phyloP scores from a whole-genome alignment of 1,140 invertebrate species.

The Apis florea region DNA sequence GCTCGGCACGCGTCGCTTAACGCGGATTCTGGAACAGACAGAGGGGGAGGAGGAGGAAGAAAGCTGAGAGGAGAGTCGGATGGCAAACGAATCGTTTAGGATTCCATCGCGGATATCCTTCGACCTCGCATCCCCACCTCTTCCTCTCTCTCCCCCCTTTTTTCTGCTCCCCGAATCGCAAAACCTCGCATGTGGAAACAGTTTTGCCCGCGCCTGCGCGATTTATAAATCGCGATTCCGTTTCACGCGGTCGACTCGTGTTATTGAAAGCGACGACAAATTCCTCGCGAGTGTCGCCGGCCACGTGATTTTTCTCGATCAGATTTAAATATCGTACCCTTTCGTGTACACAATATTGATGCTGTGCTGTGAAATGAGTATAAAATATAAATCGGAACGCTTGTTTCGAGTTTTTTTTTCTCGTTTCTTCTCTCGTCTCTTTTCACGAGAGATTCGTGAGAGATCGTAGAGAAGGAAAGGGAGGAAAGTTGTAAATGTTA shows the following conservation, averaged over 20 bases:
- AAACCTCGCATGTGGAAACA: constrained; percentile 40
- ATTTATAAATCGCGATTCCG: constrained; percentile 44
- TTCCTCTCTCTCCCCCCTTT: not conserved
- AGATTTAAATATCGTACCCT: not conserved
- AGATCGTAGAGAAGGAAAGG: not conserved
- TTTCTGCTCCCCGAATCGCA: too few species aligned
- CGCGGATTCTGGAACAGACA: constrained; percentile 53
- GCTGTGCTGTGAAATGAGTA: not conserved
- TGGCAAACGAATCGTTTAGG: constrained; percentile 64
- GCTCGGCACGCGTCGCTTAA: constrained; percentile 66
- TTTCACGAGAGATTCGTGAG: constrained; percentile 4
- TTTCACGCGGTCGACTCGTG: constrained; percentile 15
- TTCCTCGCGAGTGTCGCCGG: constrained; percentile 18
- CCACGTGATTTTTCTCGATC: constrained; percentile 13
- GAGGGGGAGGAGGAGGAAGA: not conserved
- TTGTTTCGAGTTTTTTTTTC: not conserved
- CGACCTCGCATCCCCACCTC: constrained; percentile 5
- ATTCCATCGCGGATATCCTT: constrained; percentile 47
- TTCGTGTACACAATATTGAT: constrained; percentile 36
- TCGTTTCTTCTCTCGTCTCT: constrained; percentile 23
- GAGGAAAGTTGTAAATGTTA: constrained; percentile 16
- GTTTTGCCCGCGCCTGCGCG: constrained; percentile 51
- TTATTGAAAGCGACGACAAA: constrained; percentile 43
- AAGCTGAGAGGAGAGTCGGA: constrained; percentile 10
- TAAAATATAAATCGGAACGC: not conserved